A percentile compares a stretch with the other conserved stretches of the same genome.
Conservation (phyloP, 2,888 invertebrate species). For the Diarsia brunnea region DNA sequence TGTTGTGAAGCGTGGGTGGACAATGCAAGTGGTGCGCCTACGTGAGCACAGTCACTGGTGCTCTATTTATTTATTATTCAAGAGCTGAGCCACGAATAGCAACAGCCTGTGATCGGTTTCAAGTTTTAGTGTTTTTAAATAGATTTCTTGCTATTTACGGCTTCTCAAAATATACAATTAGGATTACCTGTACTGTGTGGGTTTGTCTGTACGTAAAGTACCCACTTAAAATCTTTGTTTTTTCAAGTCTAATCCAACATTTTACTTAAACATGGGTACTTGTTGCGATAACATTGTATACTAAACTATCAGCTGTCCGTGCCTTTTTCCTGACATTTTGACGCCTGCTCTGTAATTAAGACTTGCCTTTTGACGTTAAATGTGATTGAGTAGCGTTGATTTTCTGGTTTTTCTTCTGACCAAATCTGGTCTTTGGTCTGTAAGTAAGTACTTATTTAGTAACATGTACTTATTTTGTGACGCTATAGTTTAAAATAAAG, state of each 20-base stretch:
- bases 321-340: constrained; percentile 2
- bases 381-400: constrained; percentile 17
- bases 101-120: constrained; percentile 67
- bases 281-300: not conserved
- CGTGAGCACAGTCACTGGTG: constrained; percentile 71
- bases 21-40: constrained; percentile 72
- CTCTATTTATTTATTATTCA: constrained; percentile 82
- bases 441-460: not conserved
- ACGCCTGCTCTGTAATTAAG: constrained; percentile 8
- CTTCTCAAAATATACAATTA: not conserved
- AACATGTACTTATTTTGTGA: not conserved
- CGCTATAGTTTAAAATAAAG: not conserved
- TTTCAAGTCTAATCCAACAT: not conserved
- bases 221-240: not conserved
- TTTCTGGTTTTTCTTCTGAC: not conserved
- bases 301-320: not conserved
- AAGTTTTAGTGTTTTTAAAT: constrained; percentile 57
- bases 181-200: not conserved
- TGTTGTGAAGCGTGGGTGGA: constrained; percentile 67
- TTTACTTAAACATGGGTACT: not conserved
- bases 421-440: not conserved
- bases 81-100: constrained; percentile 67
- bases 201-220: not conserved
- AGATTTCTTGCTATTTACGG: not conserved
- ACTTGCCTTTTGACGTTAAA: constrained; percentile 23